phyloP scores from a whole-genome alignment of 1,140 invertebrate species.

The Ips nitidus region DNA sequence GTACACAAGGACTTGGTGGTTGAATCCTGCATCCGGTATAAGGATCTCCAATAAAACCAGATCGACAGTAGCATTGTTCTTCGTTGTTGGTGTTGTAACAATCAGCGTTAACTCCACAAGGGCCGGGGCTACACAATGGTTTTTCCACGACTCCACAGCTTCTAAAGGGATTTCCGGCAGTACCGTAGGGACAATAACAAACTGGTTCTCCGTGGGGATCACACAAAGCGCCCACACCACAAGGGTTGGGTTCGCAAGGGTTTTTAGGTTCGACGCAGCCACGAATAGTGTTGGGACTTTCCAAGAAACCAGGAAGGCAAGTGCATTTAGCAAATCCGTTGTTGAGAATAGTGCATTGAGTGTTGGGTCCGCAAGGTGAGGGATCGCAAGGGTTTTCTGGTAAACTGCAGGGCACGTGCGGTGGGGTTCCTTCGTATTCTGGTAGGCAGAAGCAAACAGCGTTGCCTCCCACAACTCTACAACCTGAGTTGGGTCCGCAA shows the following conservation, averaged over 20 bases:
- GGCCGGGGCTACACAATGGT: slow-evolving; percentile 72
- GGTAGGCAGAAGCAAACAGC: slow-evolving; percentile 83
- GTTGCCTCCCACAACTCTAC: slow-evolving; percentile 68
- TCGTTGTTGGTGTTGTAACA: slow-evolving; percentile 75
- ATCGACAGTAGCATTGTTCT: slow-evolving; percentile 75
- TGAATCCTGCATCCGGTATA: slow-evolving; percentile 63
- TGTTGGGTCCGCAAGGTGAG: slow-evolving; percentile 85
- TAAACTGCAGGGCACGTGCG: slow-evolving; percentile 63
- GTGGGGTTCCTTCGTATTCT: slow-evolving; percentile 85
- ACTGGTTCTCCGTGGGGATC: slow-evolving; percentile 74
- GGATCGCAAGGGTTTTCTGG: slow-evolving; percentile 78
- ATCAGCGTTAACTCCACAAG: slow-evolving; percentile 77
- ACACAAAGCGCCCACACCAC: slow-evolving; percentile 76
- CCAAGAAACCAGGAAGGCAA: slow-evolving; percentile 78
- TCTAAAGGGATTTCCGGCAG: slow-evolving; percentile 76
- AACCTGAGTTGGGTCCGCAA: slow-evolving; percentile 81
- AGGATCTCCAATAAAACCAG: slow-evolving; percentile 72
- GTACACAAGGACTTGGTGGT: slow-evolving; percentile 66
- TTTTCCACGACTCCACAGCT: slow-evolving; percentile 62
- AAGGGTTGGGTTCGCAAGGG: slow-evolving; percentile 79
- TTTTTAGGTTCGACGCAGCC: slow-evolving; percentile 77
- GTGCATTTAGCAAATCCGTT: slow-evolving; percentile 87
- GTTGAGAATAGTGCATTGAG: slow-evolving; percentile 75
- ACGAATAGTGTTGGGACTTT: slow-evolving; percentile 83
- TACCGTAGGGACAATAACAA: slow-evolving; percentile 77